Evolutionary conservation across 2,797 vertebrate species (phyloP).

Genomic region (Echeneis naucrates): DNA sequence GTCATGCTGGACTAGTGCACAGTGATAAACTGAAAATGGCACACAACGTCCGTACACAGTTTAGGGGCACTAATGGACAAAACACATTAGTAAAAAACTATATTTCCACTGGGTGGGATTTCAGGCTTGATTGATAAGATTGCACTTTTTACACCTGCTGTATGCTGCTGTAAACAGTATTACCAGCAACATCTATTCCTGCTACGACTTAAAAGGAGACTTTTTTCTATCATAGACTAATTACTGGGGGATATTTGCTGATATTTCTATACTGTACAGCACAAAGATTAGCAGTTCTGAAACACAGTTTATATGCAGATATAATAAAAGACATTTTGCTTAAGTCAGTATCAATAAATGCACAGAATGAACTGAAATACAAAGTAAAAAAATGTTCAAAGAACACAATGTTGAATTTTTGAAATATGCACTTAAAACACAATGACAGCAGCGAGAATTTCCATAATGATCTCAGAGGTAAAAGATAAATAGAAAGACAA

Average conservation of each 20-base stretch:
- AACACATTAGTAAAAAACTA: slow-evolving; percentile 51
- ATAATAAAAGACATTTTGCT: slow-evolving; percentile 45
- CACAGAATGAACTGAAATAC: slow-evolving; percentile 53
- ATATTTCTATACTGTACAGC: slow-evolving; percentile 44
- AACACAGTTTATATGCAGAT: slow-evolving; percentile 40
- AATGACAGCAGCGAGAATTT: slow-evolving; percentile 45
- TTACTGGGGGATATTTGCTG: slow-evolving; percentile 55
- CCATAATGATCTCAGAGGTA: slow-evolving; percentile 44
- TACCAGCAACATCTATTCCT: slow-evolving; percentile 45
- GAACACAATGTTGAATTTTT: slow-evolving; percentile 47
- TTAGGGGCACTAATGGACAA: slow-evolving; percentile 60
- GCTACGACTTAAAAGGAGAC: slow-evolving; percentile 17
- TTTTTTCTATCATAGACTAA: slow-evolving; percentile 47
- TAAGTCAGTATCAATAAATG: slow-evolving; percentile 46
- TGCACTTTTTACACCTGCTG: slow-evolving; percentile 57
- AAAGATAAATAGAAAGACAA: slow-evolving; percentile 61
- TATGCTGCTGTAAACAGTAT: slow-evolving; percentile 43
- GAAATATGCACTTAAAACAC: slow-evolving; percentile 50
- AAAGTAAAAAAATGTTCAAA: slow-evolving; percentile 54
- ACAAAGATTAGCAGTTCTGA: slow-evolving; percentile 42
- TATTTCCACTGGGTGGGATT: slow-evolving; percentile 39
- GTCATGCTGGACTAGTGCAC: slow-evolving; percentile 52
- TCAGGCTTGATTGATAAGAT: slow-evolving; percentile 53
- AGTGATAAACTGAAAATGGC: slow-evolving; percentile 61
- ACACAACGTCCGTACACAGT: slow-evolving; percentile 30